Percentiles rank a stretch among this genome's conserved stretches.
These are phyloP conservation scores for Linnaemya vulpina DNA, from an alignment of 2,888 invertebrate species.

Conservation along the genomic window DNA sequence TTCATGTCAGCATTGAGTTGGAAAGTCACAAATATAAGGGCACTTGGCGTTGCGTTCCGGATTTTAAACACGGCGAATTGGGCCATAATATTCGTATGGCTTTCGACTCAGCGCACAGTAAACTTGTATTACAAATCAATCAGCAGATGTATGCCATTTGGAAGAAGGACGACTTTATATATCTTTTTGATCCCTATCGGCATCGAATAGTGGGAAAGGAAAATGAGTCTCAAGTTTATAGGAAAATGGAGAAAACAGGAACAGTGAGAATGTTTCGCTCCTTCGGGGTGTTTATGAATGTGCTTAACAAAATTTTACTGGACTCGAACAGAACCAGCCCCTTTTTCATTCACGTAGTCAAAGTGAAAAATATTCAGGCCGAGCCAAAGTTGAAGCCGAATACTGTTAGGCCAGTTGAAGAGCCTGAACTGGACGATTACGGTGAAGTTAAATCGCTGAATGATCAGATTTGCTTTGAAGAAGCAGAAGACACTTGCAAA, in stretches of 20 bases:
- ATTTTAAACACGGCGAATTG: conserved; percentile 77
- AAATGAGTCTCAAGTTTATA: conserved; percentile 52
- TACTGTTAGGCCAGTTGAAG: conserved; percentile 48
- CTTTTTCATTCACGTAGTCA: conserved; percentile 77
- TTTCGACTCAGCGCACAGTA: conserved; percentile 74
- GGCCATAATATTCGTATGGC: conserved; percentile 75
- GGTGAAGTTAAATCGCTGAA: conserved; percentile 76
- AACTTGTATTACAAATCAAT: conserved; percentile 79
- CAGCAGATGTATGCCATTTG: conserved; percentile 80
- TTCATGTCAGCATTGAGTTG: conserved; percentile 75
- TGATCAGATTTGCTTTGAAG: conserved; percentile 78
- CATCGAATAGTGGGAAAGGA: conserved; percentile 77
- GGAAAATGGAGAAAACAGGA: conserved; percentile 75
- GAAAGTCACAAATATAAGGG: conserved; percentile 75
- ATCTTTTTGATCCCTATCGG: conserved; percentile 81
- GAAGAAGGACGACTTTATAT: conserved; percentile 78
- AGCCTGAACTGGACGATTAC: conserved; percentile 38
- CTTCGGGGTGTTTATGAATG: conserved; percentile 77
- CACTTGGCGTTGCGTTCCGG: conserved; percentile 80
- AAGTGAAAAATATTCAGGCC: conserved; percentile 65
- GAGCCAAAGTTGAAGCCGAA: conserved; percentile 54
- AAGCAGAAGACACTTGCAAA: conserved; percentile 77
- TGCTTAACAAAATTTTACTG: conserved; percentile 78
- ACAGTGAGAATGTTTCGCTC: conserved; percentile 79
- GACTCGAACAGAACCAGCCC: conserved; percentile 78